These are phyloP conservation scores for Clarias macrocephalus DNA, from an alignment of 2,113 vertebrate species.

Conservation along the genomic window DNA sequence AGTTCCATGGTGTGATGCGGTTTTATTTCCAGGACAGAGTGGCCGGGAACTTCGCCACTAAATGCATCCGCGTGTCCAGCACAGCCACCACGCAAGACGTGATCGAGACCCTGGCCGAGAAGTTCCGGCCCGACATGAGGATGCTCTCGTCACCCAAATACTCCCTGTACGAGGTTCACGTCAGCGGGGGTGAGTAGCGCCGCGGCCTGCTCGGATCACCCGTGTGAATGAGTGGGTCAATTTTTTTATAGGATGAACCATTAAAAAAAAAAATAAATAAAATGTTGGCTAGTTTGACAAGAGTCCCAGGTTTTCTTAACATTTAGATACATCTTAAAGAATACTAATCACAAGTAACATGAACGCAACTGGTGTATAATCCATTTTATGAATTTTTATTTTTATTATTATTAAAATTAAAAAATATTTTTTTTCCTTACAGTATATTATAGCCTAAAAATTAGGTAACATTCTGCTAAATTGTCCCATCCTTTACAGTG, in stretches of 20 bases:
- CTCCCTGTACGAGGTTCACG: slow-evolving; percentile 95
- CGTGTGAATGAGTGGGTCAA: too few species aligned
- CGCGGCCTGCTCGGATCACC: neutral
- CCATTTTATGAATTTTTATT: too few species aligned
- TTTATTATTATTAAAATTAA: too few species aligned
- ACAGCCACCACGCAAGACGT: slow-evolving; percentile 98
- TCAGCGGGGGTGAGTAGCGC: slow-evolving; percentile 90
- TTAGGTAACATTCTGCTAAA: neutral
- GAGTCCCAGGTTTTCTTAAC: too few species aligned
- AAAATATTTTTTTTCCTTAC: too few species aligned
- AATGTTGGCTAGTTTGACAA: too few species aligned
- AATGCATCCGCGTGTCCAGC: slow-evolving; percentile 96
- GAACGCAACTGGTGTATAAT: too few species aligned
- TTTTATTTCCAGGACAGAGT: slow-evolving; percentile 99
- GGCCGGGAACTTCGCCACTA: slow-evolving; percentile 97
- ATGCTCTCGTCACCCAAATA: slow-evolving; percentile 98
- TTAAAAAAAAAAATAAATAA: too few species aligned
- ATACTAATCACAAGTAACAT: too few species aligned
- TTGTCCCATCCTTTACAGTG: neutral
- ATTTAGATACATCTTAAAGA: too few species aligned
- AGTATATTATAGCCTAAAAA: neutral
- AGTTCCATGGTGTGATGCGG: slow-evolving; percentile 98
- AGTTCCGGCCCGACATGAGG: slow-evolving; percentile 98
- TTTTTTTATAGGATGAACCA: too few species aligned
- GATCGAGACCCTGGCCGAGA: slow-evolving; percentile 96